phyloP scores from a whole-genome alignment of 2,113 vertebrate species.

The Amphiprion ocellaris region DNA sequence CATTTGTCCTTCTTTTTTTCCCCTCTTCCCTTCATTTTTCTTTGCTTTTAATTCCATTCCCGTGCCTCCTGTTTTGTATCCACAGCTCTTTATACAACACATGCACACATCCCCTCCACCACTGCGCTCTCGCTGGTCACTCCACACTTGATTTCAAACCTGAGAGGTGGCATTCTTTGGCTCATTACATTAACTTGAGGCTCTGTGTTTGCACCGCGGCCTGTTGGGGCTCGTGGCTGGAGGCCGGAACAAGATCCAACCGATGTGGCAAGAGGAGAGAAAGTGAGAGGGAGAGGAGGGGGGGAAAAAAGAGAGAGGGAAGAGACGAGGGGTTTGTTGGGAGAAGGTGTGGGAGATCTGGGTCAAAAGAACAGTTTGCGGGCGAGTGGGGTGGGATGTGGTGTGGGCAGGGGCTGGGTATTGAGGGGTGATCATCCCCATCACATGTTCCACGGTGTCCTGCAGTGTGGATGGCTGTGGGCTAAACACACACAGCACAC shows the following conservation, averaged over 20 bases:
- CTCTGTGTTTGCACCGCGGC: slow-evolving; percentile 59
- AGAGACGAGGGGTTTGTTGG: background rate
- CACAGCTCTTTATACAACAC: background rate
- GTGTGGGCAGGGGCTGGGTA: slow-evolving; percentile 27
- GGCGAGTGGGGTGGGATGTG: slow-evolving; percentile 39
- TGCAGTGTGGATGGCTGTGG: slow-evolving; percentile 66
- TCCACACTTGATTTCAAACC: slow-evolving; percentile 55
- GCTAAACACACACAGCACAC: slow-evolving; percentile 62
- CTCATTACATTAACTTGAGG: slow-evolving; percentile 58
- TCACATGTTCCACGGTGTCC: slow-evolving; percentile 77
- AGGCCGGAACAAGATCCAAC: slow-evolving; percentile 59
- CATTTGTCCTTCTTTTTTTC: background rate
- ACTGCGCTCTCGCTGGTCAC: slow-evolving; percentile 56
- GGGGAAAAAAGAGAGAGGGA: background rate
- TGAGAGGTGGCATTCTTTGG: slow-evolving; percentile 67
- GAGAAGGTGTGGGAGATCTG: slow-evolving; percentile 65
- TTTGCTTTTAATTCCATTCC: background rate
- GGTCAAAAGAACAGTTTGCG: slow-evolving; percentile 71
- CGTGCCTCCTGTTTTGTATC: background rate
- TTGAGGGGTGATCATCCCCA: slow-evolving; percentile 67
- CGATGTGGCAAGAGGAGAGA: slow-evolving; percentile 34
- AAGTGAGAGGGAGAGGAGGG: background rate
- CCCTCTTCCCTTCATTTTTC: background rate
- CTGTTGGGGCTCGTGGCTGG: slow-evolving; percentile 71
- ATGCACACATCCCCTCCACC: background rate